A percentile compares a stretch with the other conserved stretches of the same genome.
These are phyloP conservation scores for Kryptolebias marmoratus DNA, from an alignment of 2,113 vertebrate species.

Conservation along the genomic window DNA sequence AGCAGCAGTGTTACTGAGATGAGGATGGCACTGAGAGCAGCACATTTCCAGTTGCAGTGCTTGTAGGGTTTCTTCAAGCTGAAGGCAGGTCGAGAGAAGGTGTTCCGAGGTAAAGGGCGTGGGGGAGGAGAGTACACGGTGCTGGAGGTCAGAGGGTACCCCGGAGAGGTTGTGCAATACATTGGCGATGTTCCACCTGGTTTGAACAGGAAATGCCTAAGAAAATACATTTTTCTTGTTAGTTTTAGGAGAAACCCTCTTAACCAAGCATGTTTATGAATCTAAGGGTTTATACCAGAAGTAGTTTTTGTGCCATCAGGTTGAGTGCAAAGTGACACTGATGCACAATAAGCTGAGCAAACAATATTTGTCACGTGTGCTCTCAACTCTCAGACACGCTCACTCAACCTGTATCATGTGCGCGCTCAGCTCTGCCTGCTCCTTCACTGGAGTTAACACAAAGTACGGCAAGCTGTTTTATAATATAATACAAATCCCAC, in stretches of 20 bases:
- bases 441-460: too few species aligned
- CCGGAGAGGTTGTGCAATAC: slow-evolving; percentile 95
- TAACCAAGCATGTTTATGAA: neutral
- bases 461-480: too few species aligned
- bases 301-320: too few species aligned
- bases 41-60: slow-evolving; percentile 99
- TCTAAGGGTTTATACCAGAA: too few species aligned
- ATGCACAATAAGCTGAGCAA: too few species aligned
- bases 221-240: slow-evolving; percentile 20
- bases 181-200: slow-evolving; percentile 96
- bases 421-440: too few species aligned
- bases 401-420: too few species aligned
- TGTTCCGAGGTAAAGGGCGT: slow-evolving; percentile 93
- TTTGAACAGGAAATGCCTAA: slow-evolving; percentile 99
- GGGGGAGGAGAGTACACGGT: slow-evolving; percentile 98
- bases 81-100: slow-evolving; percentile 95
- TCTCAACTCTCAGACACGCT: too few species aligned
- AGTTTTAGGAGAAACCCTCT: neutral
- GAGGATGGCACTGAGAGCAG: slow-evolving; percentile 94
- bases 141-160: slow-evolving; percentile 98
- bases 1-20: slow-evolving; percentile 92
- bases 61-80: slow-evolving; percentile 97
- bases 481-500: too few species aligned
- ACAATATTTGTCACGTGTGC: too few species aligned
- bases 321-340: too few species aligned